Evolutionary conservation across 1,140 invertebrate species (phyloP).

Genomic region (Pemphigus obesinymphae): DNA sequence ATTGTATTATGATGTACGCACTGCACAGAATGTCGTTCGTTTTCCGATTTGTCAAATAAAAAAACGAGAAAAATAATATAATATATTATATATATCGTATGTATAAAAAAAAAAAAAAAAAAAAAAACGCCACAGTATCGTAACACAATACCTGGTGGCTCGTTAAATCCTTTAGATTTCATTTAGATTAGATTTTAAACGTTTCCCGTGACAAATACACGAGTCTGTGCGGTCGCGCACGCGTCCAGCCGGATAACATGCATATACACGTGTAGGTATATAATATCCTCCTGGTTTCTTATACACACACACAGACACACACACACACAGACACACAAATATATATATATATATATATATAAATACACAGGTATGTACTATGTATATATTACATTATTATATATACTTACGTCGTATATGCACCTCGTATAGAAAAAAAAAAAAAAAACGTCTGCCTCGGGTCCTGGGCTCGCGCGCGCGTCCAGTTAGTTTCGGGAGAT

Average conservation of each 20-base stretch:
- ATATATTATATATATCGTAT: no score
- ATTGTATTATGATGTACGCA: background rate
- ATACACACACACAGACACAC: background rate
- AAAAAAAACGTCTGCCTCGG: background rate
- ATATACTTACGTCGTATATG: no score
- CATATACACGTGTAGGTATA: background rate
- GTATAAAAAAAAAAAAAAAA: background rate
- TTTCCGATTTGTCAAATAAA: background rate
- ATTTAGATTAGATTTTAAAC: slow-evolving; percentile 20
- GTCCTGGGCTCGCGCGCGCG: background rate
- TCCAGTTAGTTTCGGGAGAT: slow-evolving; percentile 15
- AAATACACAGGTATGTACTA: background rate
- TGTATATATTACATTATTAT: background rate
- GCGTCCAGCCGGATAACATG: slow-evolving; percentile 1
- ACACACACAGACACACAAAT: no score
- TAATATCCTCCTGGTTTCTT: background rate
- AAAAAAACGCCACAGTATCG: background rate
- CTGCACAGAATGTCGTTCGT: background rate
- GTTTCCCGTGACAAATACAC: background rate
- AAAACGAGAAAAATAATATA: background rate
- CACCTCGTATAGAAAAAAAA: no score
- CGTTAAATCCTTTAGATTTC: slow-evolving; percentile 33
- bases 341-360: background rate
- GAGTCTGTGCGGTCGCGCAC: slow-evolving; percentile 10
- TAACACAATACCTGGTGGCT: slow-evolving; percentile 22